Conservation (phyloP, 2,797 vertebrate species). For the Esox masquinongy region DNA sequence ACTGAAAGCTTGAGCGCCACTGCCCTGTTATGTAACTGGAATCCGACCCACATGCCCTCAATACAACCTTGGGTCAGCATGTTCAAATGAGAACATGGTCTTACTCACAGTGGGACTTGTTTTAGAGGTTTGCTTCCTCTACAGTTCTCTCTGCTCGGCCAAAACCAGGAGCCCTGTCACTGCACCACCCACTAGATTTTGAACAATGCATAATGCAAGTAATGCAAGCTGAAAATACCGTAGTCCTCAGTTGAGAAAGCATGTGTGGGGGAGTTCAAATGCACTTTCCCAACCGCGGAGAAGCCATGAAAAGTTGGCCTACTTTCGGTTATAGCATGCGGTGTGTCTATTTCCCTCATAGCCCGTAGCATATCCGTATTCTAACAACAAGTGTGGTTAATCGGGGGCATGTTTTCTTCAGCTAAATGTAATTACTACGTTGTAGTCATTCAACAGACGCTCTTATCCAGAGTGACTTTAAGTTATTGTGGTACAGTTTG, state of each 20-base stretch:
- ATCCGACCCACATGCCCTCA: not conserved
- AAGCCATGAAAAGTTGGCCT: constrained; percentile 51
- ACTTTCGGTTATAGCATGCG: constrained; percentile 44
- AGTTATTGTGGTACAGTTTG: no score
- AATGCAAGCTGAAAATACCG: constrained; percentile 58
- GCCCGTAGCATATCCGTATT: constrained; percentile 11
- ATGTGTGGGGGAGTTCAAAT: constrained; percentile 46
- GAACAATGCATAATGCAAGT: constrained; percentile 56
- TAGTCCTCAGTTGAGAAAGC: constrained; percentile 38
- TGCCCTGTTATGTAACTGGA: not conserved
- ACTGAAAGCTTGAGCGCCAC: not conserved
- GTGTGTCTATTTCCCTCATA: constrained; percentile 19
- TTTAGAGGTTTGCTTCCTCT: not conserved
- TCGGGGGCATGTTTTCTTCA: not conserved
- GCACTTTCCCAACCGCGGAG: constrained; percentile 50
- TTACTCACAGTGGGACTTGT: not conserved
- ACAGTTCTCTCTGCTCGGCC: constrained; percentile 38
- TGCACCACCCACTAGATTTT: constrained; percentile 49
- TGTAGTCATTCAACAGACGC: no score
- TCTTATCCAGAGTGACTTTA: no score
- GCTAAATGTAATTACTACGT: not conserved
- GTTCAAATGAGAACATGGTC: not conserved
- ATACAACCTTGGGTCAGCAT: not conserved
- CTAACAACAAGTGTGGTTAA: not conserved
- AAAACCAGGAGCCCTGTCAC: constrained; percentile 41